These are phyloP conservation scores for Epirrhoe alternata DNA, from an alignment of 2,888 invertebrate species.

Conservation along the genomic window DNA sequence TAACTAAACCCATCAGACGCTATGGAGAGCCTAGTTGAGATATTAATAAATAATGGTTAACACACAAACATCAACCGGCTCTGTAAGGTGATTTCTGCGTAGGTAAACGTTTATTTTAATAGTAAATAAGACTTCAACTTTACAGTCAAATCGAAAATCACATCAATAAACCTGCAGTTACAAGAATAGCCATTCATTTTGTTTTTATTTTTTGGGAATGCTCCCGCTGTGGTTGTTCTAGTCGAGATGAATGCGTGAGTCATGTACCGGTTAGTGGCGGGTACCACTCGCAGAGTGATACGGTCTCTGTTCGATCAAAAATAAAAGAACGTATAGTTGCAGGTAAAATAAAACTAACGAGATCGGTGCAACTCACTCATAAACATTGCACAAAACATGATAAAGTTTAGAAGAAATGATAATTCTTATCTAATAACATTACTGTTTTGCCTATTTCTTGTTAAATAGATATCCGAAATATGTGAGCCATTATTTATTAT, in stretches of 20 bases:
- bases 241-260: conserved; percentile 37
- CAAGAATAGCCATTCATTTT: conserved; percentile 26
- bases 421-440: no score
- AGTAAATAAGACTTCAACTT: background rate
- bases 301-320: conserved; percentile 12
- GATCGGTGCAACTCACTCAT: background rate
- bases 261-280: conserved; percentile 38
- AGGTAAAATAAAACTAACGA: conserved; percentile 1
- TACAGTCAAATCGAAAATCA: background rate
- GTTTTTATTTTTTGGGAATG: conserved; percentile 35
- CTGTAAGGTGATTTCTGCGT: background rate
- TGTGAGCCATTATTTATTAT: no score
- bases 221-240: conserved; percentile 35
- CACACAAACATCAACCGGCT: no score
- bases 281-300: conserved; percentile 41
- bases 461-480: no score
- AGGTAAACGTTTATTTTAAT: background rate
- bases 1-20: no score
- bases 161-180: conserved; percentile 11
- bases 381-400: background rate
- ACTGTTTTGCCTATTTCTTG: no score
- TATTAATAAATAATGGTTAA: no score
- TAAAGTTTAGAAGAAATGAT: no score
- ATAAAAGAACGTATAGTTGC: background rate
- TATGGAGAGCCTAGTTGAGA: no score